These are phyloP conservation scores for Cotesia typhae DNA, from an alignment of 1,140 invertebrate genomes.

Conservation along the genomic window DNA sequence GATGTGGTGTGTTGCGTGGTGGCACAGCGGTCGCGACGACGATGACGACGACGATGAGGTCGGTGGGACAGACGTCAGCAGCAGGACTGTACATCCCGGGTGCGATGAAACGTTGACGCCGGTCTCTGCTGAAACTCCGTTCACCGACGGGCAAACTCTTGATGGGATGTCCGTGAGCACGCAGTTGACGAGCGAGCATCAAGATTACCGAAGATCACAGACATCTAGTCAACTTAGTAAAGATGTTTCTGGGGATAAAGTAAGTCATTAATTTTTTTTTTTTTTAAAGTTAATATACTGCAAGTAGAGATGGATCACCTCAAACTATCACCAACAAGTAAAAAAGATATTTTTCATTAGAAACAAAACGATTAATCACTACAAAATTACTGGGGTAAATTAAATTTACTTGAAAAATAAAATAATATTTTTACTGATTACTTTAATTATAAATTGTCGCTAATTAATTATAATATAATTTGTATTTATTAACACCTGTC, in stretches of 20 bases:
- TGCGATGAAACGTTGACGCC: constrained; percentile 78
- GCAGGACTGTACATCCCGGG: constrained; percentile 70
- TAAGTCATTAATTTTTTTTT: constrained; percentile 1
- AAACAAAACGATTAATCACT: too few relatives aligned
- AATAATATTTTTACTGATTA: too few relatives aligned
- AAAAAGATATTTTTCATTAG: constrained; percentile 11
- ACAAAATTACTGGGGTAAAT: too few relatives aligned
- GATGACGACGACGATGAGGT: constrained; percentile 77
- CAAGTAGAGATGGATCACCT: too few relatives aligned
- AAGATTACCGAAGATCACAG: constrained; percentile 30
- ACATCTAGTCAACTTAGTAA: constrained; percentile 27
- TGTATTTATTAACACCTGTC: too few relatives aligned
- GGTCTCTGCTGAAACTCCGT: constrained; percentile 84
- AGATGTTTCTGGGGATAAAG: constrained; percentile 26
- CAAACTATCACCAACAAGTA: neutral
- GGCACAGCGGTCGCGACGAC: constrained; percentile 83
- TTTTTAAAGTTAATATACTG: neutral
- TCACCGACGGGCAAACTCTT: constrained; percentile 69
- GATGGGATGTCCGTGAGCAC: constrained; percentile 40
- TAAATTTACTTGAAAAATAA: too few relatives aligned
- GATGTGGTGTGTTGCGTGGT: constrained; percentile 85
- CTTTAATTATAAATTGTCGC: too few relatives aligned
- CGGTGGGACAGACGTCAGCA: constrained; percentile 71
- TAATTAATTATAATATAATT: too few relatives aligned
- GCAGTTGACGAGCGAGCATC: neutral